Conservation (phyloP, 2,797 vertebrate genomes). For the Spinus pinus region DNA sequence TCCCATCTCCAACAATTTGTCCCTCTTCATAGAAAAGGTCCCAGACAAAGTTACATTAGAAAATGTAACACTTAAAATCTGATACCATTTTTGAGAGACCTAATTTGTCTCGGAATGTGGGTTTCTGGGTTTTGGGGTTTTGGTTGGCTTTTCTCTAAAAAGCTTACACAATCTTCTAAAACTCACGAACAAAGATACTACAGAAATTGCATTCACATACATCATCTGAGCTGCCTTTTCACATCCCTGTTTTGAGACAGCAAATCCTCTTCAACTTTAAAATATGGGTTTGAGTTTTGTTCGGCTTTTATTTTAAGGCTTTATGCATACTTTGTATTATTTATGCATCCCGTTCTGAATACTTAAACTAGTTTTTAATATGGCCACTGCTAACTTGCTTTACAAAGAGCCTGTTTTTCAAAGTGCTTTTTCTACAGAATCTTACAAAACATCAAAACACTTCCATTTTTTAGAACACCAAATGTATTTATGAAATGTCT, state of each 20-base stretch:
- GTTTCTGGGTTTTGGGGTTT: not conserved
- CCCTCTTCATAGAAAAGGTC: not conserved
- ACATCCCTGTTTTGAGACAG: not conserved
- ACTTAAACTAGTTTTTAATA: not conserved
- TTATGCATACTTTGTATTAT: not conserved
- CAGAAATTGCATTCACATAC: not conserved
- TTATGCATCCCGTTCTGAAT: not conserved
- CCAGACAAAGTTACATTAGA: constrained; percentile 24
- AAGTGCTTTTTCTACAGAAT: not conserved
- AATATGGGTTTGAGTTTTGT: not conserved
- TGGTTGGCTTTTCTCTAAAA: not conserved
- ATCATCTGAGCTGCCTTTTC: not conserved
- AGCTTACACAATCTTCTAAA: not conserved
- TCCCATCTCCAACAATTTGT: not conserved
- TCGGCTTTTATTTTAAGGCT: constrained; percentile 16
- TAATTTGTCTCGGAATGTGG: constrained; percentile 40
- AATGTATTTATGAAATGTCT: not conserved
- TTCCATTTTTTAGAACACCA: not conserved
- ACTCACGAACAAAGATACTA: not conserved
- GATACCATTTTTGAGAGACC: constrained; percentile 1
- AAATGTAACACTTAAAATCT: constrained; percentile 32
- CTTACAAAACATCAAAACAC: not conserved
- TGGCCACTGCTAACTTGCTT: not conserved
- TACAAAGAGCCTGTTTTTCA: not conserved
- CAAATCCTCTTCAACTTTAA: not conserved